A percentile compares a stretch with the other conserved stretches of the same genome.
phyloP scores from a whole-genome alignment of 2,113 vertebrate genomes.

The Trochalopteron elliotii region DNA sequence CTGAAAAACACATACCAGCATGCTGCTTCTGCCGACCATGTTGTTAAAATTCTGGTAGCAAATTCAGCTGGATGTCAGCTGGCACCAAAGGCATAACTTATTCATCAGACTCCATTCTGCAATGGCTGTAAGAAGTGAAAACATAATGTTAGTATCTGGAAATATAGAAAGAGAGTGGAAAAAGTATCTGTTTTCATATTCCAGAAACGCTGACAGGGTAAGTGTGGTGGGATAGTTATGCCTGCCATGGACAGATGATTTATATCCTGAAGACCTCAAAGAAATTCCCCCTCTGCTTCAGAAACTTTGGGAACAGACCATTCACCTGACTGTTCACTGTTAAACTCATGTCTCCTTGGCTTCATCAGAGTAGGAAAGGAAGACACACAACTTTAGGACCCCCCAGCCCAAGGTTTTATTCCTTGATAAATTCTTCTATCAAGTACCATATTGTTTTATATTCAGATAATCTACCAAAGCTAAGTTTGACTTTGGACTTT shows the following conservation, averaged over 20 bases:
- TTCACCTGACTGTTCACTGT: background rate
- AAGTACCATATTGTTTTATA: background rate
- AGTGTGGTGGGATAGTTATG: background rate
- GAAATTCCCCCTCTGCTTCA: background rate
- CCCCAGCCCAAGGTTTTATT: background rate
- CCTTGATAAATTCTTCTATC: background rate
- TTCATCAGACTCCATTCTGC: background rate
- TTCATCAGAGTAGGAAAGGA: background rate
- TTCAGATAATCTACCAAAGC: background rate
- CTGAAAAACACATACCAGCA: background rate
- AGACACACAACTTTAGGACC: background rate
- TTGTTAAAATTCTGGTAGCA: background rate
- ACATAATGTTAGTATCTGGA: background rate
- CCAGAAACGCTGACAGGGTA: background rate
- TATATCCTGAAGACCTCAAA: background rate
- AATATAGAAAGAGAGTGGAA: background rate
- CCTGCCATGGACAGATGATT: background rate
- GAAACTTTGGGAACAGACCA: background rate
- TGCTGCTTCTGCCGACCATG: background rate
- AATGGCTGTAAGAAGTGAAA: background rate
- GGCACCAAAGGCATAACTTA: background rate
- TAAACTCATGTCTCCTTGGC: background rate
- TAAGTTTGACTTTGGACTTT: background rate
- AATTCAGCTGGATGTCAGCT: background rate
- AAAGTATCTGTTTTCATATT: background rate